phyloP scores from a whole-genome alignment of 2,113 vertebrate species.

The Cricetomys ansorgei region DNA sequence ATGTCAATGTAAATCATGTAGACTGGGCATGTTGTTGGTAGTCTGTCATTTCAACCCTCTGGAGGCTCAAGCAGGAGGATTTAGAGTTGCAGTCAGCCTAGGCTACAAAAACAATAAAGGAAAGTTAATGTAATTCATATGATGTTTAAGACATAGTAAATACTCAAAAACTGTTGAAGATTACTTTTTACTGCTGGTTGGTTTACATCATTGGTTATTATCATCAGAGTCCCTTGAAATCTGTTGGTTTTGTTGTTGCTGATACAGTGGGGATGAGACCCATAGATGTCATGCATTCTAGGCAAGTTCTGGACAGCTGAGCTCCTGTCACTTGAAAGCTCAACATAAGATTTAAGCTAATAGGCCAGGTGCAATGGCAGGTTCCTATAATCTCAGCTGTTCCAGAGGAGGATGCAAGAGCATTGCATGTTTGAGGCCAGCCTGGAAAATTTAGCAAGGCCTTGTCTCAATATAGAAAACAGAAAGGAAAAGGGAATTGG shows the following conservation, averaged over 20 bases:
- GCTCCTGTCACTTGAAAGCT: neutral
- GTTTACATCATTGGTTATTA: neutral
- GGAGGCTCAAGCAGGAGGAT: neutral
- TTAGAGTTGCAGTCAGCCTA: neutral
- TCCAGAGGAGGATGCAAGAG: neutral
- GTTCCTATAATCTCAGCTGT: neutral
- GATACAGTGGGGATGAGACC: neutral
- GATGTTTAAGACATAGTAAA: neutral
- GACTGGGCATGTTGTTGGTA: neutral
- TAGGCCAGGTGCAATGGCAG: neutral
- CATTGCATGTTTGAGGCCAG: neutral
- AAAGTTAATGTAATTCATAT: neutral
- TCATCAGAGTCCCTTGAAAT: neutral
- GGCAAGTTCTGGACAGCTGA: neutral
- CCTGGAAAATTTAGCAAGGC: neutral
- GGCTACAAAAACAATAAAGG: neutral
- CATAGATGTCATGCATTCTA: neutral
- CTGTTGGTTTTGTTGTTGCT: neutral
- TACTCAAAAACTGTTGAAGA: constrained; percentile 1
- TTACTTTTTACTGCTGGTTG: constrained; percentile 11
- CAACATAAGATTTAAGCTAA: constrained; percentile 25
- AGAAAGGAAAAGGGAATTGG: neutral
- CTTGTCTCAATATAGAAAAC: neutral
- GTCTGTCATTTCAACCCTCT: neutral
- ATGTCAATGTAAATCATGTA: neutral